These are phyloP conservation scores for Psilanteris sp. DNA, from an alignment of 1,140 invertebrate genomes.

Conservation along the genomic window DNA sequence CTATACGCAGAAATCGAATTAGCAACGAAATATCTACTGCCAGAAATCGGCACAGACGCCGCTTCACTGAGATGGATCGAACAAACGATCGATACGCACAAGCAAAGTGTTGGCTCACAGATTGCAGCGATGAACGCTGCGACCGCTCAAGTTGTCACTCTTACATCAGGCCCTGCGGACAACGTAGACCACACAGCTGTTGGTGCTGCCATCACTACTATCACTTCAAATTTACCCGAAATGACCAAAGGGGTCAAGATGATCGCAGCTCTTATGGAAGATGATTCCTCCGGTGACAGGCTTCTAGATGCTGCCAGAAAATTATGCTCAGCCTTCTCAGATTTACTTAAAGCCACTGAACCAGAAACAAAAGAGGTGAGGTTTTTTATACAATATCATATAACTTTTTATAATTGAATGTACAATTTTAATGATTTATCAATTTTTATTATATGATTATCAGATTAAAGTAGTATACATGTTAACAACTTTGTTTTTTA, in stretches of 20 bases:
- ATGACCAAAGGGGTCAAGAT: slow-evolving; percentile 96
- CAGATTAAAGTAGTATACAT: too few relatives aligned
- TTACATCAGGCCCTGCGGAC: slow-evolving; percentile 90
- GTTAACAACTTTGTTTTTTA: too few relatives aligned
- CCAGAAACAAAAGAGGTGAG: slow-evolving; percentile 93
- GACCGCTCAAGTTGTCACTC: slow-evolving; percentile 97
- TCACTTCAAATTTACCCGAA: slow-evolving; percentile 96
- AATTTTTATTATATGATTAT: too few relatives aligned
- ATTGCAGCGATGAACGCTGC: slow-evolving; percentile 99
- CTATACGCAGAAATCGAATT: slow-evolving; percentile 91
- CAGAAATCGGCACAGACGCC: slow-evolving; percentile 90
- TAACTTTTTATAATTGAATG: not conserved
- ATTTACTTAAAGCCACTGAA: slow-evolving; percentile 95
- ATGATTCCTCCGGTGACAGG: slow-evolving; percentile 89
- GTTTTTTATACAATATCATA: not conserved
- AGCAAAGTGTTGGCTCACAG: slow-evolving; percentile 97
- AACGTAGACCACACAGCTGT: slow-evolving; percentile 96
- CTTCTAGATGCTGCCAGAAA: slow-evolving; percentile 95
- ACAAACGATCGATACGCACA: slow-evolving; percentile 95
- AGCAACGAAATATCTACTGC: slow-evolving; percentile 86
- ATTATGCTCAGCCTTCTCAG: slow-evolving; percentile 95
- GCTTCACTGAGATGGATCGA: slow-evolving; percentile 96
- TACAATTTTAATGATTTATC: too few relatives aligned
- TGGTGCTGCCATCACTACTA: slow-evolving; percentile 97
- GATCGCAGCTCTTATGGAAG: slow-evolving; percentile 96